Base-by-base conservation (phyloP, 2,888 invertebrate species). In the Euclidia mi region DNA sequence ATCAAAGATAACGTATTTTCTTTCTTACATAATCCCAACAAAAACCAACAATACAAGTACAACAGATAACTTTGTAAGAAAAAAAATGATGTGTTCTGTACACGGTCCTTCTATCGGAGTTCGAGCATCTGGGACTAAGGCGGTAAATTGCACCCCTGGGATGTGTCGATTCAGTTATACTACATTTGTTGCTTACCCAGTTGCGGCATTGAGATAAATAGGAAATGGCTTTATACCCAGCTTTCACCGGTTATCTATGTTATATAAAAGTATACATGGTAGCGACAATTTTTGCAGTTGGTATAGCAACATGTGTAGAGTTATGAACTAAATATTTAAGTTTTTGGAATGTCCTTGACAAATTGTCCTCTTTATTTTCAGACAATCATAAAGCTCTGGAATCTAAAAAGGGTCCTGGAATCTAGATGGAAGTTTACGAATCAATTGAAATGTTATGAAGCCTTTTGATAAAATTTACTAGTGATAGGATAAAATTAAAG, bases 111-210 rank as follows among this genome's bases (percentile, higher is more conserved):
- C 55, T 53, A 62, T 61, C 64, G 46, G 55, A 67, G 61, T 73
- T 59, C 52, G 29, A 65, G 63, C 81, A 78, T 79, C 71, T 78
- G 82, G 74, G 76, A 71, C 69, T 64, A 59, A 47, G 58, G 57
- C 74, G 71, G 73, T 79, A 81, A 84, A 87, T 85, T 85, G 84
- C 81, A 74, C 86, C 81, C 84, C 34, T 48, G 83, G 83, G 87
- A 76, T 71, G 76, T 76, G 77, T 79, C 80, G 76, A 81, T 82
- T 79, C 82, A 70, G 71, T 67, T 71, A 68, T 69, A 76, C 66
- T 78, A 72, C 71, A 75, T 73, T 73, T 71, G 74, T 70, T 72
- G 71, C 65, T 66, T 56, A 65, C 55, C 64, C 66, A 58, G 64
- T 67, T 61, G 66, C 40, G 62, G 68, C 64, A 68, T 66, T 65